Base-by-base conservation (phyloP, 2,888 invertebrate genomes). In the Andrena chrysosceles region DNA sequence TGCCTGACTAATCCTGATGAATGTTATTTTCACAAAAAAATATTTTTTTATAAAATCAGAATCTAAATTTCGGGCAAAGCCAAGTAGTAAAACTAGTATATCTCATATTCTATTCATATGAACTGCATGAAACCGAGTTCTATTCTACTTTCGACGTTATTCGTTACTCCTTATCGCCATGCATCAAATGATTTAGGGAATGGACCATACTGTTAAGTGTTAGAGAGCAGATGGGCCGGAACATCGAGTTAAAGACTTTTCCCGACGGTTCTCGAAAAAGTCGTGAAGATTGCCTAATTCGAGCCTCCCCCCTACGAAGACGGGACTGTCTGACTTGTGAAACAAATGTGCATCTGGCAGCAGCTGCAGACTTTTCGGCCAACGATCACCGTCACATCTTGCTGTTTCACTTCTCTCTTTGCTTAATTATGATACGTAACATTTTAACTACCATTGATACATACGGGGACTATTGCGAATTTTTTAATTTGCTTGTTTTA, bases 321-420 rank as follows among this genome's bases (percentile, higher is more conserved):
- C 29, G 60, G 67, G 67, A 67, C 70, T 60, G 64, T 52, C 23
- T 68, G 23, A 56, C 56, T 56, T 13, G 56, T 56, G 85, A 90
- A 87, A 87, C 84, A 83, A 85, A 84, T 73, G 73, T 67, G 78
- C 91, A 91, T 91, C 90, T 91, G 90, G 83, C 86, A 82, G 78
- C 90, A 88, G 90, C 88, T 90, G 91, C 86, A 31, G 35, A 71
- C 70, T 78, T 67, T 63, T 81, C 72, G 54, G 42, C 68, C 68
- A 29, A 13, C 42, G 71, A 77, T 77, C 66, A 56, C 73, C 67
- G 69, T 72, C 23, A 4, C 26, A 20, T 66, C 74, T 64, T 63
- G 63, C 35, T 54, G 52, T 48, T 77, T 63, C 23, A 70, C 62
- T 74, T 77, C 42, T 35, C 62, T 60, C 26, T n/a, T 13, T 52